A percentile compares a stretch with the other conserved stretches of the same genome.
Conservation (phyloP, 2,797 vertebrate species). For the Anomalospiza imberbis region DNA sequence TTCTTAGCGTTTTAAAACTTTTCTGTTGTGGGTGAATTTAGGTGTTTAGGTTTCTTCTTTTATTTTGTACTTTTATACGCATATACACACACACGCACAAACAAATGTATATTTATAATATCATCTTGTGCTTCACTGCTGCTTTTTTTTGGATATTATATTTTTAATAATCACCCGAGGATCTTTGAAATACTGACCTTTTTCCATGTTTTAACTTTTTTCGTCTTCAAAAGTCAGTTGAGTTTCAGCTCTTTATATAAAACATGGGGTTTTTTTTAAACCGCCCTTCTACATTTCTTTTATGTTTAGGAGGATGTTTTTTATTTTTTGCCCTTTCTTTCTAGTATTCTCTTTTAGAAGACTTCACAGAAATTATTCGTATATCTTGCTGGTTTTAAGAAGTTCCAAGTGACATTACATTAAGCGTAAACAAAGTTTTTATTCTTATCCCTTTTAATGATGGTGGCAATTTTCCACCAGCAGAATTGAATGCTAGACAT, state of each 20-base stretch:
- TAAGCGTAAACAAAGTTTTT: background rate
- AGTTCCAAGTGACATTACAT: background rate
- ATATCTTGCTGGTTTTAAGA: background rate
- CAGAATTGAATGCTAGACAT: background rate
- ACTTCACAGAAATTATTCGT: background rate
- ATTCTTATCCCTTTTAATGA: background rate
- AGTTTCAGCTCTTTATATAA: background rate
- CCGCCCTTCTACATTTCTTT: background rate
- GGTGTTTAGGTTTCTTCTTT: accelerated
- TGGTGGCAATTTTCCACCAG: background rate
- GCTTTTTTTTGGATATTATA: background rate
- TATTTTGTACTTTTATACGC: background rate
- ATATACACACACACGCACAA: no score
- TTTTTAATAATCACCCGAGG: background rate
- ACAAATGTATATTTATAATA: background rate
- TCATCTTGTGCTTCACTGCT: background rate
- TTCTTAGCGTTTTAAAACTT: background rate
- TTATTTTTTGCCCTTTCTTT: background rate
- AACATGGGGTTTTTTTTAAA: accelerated
- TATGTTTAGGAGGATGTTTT: accelerated
- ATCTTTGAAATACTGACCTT: background rate
- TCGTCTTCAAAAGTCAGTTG: background rate
- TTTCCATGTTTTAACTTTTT: background rate
- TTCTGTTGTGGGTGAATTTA: background rate
- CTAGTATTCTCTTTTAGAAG: background rate